Evolutionary conservation across 2,888 invertebrate genomes (phyloP), one percentile per base, ranked within the genome.

Genomic region (Schizaphis graminum): DNA sequence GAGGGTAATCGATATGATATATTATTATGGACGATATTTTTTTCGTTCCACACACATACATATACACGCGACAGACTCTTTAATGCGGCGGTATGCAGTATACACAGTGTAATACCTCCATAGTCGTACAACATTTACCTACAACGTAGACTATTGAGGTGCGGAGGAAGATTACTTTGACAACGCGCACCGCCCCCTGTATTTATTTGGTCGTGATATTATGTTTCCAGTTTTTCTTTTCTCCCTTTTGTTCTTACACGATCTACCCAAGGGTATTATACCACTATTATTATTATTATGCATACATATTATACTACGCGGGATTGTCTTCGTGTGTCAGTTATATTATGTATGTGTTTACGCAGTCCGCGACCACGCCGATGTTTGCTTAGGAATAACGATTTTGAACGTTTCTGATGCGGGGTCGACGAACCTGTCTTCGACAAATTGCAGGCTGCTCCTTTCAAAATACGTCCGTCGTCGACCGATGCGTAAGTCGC

Each of bases 391-490:
- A 41, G 53, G 44, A 90, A 67, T 90, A 92, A 92, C 87, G 67
- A 87, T 88, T 67, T 49, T 35, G 44, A 86, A 91, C 91, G 92
- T 86, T 87, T 56, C 57, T 44, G 41, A 44, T 35, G 49, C 49
- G 61, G 67, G 89, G 92, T 93, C 92, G 89, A 93, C 89, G 92
- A 93, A 93, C 92, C 77, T 49, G 89, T 77, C 53, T 44, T 53
- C 67, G n/a, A 93, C 88, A 89, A 93, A 93, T 93, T 44, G 92
- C 89, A 35, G 89, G 67, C 53, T 26, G 61, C 56, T 61, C 41
- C 28, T 67, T 21, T 77, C 77, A 8, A 87, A 13, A 49, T n/a
- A 24, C 85, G 47, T 67, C 35, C 49, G 1, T n/a, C 90, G 85
- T 28, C 44, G 47, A 92, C 44, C 47, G 86, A n/a, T 61, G 86